Conservation (phyloP, 2,113 vertebrate species). For the Pelecanus crispus region DNA sequence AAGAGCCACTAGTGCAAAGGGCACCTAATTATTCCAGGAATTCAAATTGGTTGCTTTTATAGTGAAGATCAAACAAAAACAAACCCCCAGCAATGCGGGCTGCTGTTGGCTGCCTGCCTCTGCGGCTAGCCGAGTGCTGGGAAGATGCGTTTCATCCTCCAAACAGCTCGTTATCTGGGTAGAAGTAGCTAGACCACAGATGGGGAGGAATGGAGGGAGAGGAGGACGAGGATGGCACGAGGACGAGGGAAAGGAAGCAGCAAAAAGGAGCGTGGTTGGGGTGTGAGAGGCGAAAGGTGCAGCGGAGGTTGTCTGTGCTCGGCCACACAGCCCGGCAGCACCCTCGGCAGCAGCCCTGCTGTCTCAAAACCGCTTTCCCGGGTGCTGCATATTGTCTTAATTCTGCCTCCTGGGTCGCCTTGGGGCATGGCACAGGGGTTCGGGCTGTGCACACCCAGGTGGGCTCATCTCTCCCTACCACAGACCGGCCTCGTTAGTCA, state of each 20-base stretch:
- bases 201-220: not conserved
- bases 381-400: not conserved
- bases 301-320: not conserved
- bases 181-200: not conserved
- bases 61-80: constrained; percentile 32
- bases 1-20: constrained; percentile 26
- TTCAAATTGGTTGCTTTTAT: constrained; percentile 31
- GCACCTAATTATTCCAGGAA: constrained; percentile 33
- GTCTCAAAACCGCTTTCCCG: not conserved
- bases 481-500: not conserved
- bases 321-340: rapidly evolving
- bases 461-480: not conserved
- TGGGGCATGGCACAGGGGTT: not conserved
- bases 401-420: rapidly evolving
- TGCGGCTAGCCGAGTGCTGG: not conserved
- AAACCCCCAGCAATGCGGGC: not conserved
- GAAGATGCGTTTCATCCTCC: not conserved
- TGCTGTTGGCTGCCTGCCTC: not conserved
- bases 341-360: not conserved
- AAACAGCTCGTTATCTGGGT: not conserved
- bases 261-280: not conserved
- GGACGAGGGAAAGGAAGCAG: not conserved
- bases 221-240: not conserved
- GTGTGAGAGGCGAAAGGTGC: not conserved
- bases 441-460: rapidly evolving